A percentile compares a stretch with the other conserved stretches of the same genome.
Evolutionary conservation across 1,140 invertebrate genomes (phyloP).

Genomic region (Rhyacophila brunnea): DNA sequence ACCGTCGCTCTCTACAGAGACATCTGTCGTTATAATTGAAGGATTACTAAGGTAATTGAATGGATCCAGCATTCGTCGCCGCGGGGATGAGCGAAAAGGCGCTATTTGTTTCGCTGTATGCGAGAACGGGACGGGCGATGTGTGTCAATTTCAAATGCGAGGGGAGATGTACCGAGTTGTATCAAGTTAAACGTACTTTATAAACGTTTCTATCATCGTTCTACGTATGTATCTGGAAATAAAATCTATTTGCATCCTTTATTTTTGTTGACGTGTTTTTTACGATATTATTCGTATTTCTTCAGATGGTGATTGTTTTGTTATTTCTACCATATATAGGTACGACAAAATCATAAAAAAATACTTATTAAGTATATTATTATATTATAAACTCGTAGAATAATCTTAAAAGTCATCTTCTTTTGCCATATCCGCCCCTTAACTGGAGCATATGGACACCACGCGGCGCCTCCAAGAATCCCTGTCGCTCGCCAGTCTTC

Average conservation of each 20-base stretch:
- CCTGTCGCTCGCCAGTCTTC: too few relatives aligned
- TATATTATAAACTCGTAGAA: too few relatives aligned
- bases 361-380: too few relatives aligned
- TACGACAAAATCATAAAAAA: too few relatives aligned
- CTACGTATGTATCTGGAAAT: conserved; percentile 8
- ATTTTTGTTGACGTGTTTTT: too few relatives aligned
- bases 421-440: too few relatives aligned
- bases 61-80: conserved; percentile 20
- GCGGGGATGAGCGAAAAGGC: conserved; percentile 3
- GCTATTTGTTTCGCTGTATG: not conserved
- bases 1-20: conserved; percentile 29
- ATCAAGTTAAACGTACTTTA: conserved; percentile 3
- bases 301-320: too few relatives aligned
- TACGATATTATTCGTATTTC: too few relatives aligned
- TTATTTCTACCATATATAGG: too few relatives aligned
- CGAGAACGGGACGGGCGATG: conserved; percentile 7
- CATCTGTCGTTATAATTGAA: conserved; percentile 37
- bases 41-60: conserved; percentile 37
- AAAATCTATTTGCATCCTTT: conserved; percentile 28
- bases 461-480: too few relatives aligned
- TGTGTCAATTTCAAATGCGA: conserved; percentile 29
- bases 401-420: too few relatives aligned
- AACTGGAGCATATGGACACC: too few relatives aligned
- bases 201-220: conserved; percentile 33
- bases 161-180: conserved; percentile 6